These are phyloP conservation scores for Collichthys lucidus DNA, from an alignment of 2,113 vertebrate genomes.

Conservation along the genomic window DNA sequence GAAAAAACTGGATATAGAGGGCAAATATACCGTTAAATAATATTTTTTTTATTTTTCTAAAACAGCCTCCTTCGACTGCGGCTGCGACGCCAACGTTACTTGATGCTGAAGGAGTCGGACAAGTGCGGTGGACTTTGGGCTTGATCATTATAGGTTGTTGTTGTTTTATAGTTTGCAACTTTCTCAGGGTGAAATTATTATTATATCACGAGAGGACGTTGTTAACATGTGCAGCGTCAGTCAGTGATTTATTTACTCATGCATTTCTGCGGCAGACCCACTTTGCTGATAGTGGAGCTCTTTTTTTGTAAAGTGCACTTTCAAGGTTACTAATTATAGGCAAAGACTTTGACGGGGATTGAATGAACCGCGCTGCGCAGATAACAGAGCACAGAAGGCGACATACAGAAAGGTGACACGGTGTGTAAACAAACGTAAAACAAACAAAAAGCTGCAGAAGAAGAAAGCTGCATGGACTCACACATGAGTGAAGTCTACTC, in stretches of 20 bases:
- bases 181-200: constrained; percentile 23
- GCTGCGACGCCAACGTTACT: background rate
- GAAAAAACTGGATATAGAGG: constrained; percentile 34
- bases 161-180: constrained; percentile 43
- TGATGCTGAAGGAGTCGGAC: constrained; percentile 27
- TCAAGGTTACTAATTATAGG: constrained; percentile 38
- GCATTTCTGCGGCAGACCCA: background rate
- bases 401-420: constrained; percentile 22
- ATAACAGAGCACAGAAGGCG: constrained; percentile 9
- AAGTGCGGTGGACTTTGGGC: constrained; percentile 56
- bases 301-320: constrained; percentile 14
- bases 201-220: background rate
- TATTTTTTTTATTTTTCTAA: background rate
- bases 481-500: background rate
- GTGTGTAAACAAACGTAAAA: constrained; percentile 13
- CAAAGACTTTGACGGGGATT: constrained; percentile 19
- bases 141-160: background rate
- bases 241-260: background rate
- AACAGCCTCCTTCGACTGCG: constrained; percentile 2
- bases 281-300: background rate
- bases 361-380: constrained; percentile 11
- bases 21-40: constrained; percentile 13
- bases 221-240: background rate
- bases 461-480: background rate
- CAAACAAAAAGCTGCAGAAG: too few species aligned